phyloP scores from a whole-genome alignment of 92 coral and sea anemone genomes.

The Montipora capitata region DNA sequence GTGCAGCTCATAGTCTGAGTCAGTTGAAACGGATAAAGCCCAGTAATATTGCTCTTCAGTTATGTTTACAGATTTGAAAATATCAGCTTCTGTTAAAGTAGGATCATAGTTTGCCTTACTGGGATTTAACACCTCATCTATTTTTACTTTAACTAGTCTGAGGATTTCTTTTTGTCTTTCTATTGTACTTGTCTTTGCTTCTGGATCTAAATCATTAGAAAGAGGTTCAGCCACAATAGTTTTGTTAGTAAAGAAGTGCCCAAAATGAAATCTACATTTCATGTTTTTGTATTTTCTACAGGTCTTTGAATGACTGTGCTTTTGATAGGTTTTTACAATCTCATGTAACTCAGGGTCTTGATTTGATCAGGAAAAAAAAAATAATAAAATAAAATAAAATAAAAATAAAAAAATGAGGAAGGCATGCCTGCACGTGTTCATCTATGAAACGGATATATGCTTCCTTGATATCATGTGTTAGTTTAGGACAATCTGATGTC shows the following conservation, averaged over 20 bases:
- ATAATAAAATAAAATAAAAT: too few relatives aligned
- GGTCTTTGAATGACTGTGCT: constrained; percentile 8
- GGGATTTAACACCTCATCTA: constrained; percentile 51
- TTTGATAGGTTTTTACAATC: background rate
- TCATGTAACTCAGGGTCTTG: background rate
- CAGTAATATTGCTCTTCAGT: constrained; percentile 54
- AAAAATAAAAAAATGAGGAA: too few relatives aligned
- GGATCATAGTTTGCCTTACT: constrained; percentile 66
- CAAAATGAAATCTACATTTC: too few relatives aligned
- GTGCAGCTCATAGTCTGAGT: constrained; percentile 66
- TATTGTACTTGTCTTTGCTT: background rate
- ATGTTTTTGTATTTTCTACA: too few relatives aligned
- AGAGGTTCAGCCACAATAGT: too few relatives aligned
- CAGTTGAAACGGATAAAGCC: constrained; percentile 79
- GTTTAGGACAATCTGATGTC: constrained; percentile 61
- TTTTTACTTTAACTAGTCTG: background rate
- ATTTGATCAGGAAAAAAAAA: background rate
- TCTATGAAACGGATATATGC: constrained; percentile 35
- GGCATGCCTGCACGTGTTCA: constrained; percentile 11
- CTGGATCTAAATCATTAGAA: background rate
- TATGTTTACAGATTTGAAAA: constrained; percentile 43
- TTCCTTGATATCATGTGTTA: constrained; percentile 53
- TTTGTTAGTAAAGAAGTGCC: too few relatives aligned
- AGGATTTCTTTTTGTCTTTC: background rate
- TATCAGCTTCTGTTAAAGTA: constrained; percentile 39